Evolutionary conservation across 2,797 vertebrate genomes (phyloP).

Genomic region (Cryptoblepharus egeriae): DNA sequence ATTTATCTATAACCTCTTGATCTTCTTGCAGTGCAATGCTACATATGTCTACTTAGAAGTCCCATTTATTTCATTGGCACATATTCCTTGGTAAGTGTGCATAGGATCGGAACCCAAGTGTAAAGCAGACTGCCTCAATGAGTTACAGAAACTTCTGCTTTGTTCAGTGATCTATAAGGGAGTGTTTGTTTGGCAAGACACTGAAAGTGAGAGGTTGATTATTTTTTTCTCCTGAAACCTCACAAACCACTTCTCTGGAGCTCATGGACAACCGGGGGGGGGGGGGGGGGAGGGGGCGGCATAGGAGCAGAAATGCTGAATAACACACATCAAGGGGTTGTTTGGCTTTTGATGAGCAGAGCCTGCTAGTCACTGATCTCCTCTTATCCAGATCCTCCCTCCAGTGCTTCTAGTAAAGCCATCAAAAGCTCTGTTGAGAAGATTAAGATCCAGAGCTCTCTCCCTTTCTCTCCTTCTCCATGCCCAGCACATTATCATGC

Average conservation of each 20-base stretch:
- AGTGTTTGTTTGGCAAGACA: too few species aligned
- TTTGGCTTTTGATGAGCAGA: conserved; percentile 21
- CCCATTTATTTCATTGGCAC: too few species aligned
- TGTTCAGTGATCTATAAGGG: too few species aligned
- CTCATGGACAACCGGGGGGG: too few species aligned
- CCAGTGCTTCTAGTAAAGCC: conserved; percentile 21
- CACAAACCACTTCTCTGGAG: too few species aligned
- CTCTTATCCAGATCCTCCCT: conserved; percentile 7
- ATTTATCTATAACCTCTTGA: background rate
- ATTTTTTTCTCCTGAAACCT: too few species aligned
- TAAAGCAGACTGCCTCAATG: too few species aligned
- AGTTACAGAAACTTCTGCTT: too few species aligned
- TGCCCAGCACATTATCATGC: background rate
- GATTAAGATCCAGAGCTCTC: conserved; percentile 8
- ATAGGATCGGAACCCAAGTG: too few species aligned
- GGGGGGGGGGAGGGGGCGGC: background rate
- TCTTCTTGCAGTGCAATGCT: background rate
- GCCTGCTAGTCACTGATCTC: conserved; percentile 10
- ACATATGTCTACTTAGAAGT: too few species aligned
- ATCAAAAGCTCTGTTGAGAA: background rate
- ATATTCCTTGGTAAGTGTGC: too few species aligned
- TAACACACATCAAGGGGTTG: background rate
- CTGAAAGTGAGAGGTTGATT: too few species aligned
- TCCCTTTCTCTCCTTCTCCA: background rate
- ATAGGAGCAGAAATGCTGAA: conserved; percentile 1